Percentiles rank a stretch among this genome's conserved stretches.
These are phyloP conservation scores for Poecilobothrus nobilitatus DNA, from an alignment of 2,888 invertebrate genomes.

Conservation along the genomic window DNA sequence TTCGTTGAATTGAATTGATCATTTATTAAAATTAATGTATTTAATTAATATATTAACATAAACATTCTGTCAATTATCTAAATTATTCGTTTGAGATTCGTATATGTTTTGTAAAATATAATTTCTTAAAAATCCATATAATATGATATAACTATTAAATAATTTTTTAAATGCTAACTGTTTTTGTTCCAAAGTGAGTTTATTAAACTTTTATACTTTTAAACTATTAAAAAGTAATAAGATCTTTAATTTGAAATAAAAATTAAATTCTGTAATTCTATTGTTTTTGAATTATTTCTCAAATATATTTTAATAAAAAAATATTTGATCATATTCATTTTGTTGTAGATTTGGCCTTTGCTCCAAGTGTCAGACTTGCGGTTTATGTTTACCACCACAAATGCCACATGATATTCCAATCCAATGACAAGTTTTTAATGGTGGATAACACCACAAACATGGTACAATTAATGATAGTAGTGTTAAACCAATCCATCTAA, in stretches of 20 bases:
- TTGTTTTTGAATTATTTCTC: background rate
- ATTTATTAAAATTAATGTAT: no score
- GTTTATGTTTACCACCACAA: constrained; percentile 74
- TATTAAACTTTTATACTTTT: no score
- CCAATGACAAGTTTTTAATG: constrained; percentile 74
- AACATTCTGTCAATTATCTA: no score
- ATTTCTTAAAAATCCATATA: no score
- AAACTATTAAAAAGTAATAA: no score
- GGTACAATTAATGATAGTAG: constrained; percentile 81
- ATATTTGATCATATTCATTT: constrained; percentile 8
- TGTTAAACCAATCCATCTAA: constrained; percentile 73
- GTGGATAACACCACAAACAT: constrained; percentile 90
- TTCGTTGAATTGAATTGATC: no score
- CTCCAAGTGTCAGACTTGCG: constrained; percentile 46
- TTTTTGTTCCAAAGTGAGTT: no score
- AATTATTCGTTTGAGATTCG: no score
- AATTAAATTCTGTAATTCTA: constrained; percentile 27
- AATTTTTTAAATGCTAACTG: no score
- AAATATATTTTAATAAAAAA: constrained; percentile 4
- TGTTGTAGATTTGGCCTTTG: constrained; percentile 13
- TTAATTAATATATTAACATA: no score
- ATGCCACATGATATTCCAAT: constrained; percentile 71
- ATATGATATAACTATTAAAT: no score
- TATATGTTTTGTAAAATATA: no score
- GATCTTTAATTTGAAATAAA: background rate